Evolutionary conservation across 2,797 vertebrate genomes (phyloP), one percentile per base, ranked within the genome.

Genomic region (Spea hammondii): DNA sequence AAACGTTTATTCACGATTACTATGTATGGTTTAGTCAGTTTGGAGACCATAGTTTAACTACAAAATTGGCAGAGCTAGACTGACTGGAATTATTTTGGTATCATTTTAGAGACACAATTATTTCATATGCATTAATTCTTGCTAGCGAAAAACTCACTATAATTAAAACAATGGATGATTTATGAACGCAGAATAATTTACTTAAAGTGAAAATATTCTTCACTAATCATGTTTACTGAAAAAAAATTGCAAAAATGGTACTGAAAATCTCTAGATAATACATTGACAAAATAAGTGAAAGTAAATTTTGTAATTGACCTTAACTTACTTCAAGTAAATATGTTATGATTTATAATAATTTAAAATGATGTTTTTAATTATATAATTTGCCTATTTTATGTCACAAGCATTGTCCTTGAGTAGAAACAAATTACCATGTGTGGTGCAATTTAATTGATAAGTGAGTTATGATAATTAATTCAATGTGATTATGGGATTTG

Each of bases 401-500:
- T 76, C 49, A 69, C 51, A 76, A 51, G 59, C 54, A 81, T 73
- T 77, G 74, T 81, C 64, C 69, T 81, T 81, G 69, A 77, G 54
- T 64, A 73, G 12, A 77, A 70, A 77, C 70, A 77, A 81, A 81
- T 77, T 77, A 72, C 67, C 55, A 17, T 54, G 49, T 49, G 65
- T 73, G 70, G 48, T 64, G 48, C 49, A 54, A 51, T 77, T 77
- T 64, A 82, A 82, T 73, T 73, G 75, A 77, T 77, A 77, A 68
- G 74, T 72, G 65, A 77, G 65, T 68, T 77, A 51, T 74, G 49
- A 59, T 77, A 82, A 68, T 77, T 77, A 77, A 82, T 77, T 82
- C 64, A 77, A 82, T 68, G 69, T 72, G 79, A 80, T 76, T 72
- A 80, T 72, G 44, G 72, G 70, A 77, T 73, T 72, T 77, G 55